A percentile compares a stretch with the other conserved stretches of the same genome.
Conservation (phyloP, 2,888 invertebrate species). For the Leptopilina syphax region DNA sequence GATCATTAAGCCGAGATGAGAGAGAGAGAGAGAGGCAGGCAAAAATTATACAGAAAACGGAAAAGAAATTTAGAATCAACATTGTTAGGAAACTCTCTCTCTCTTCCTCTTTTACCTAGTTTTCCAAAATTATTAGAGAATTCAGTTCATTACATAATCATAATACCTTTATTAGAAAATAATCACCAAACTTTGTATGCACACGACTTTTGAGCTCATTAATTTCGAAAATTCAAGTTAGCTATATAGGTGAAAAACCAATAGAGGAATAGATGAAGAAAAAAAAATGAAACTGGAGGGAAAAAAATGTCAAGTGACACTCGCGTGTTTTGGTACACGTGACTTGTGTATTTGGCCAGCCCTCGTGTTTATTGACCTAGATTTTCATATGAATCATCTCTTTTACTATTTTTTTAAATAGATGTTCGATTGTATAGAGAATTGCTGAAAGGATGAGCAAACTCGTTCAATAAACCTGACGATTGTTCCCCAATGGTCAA, state of each 20-base stretch:
- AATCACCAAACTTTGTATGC: not conserved
- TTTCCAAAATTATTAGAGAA: too few species aligned
- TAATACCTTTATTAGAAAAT: not conserved
- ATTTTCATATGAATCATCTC: constrained; percentile 64
- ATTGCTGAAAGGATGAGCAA: constrained; percentile 49
- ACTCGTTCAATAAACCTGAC: constrained; percentile 59
- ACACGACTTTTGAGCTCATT: not conserved
- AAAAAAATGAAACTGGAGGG: not conserved
- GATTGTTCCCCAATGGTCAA: constrained; percentile 53
- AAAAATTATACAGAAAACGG: not conserved
- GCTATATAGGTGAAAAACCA: not conserved
- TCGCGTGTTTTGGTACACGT: constrained; percentile 1
- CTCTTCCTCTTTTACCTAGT: not conserved
- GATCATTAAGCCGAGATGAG: constrained; percentile 12
- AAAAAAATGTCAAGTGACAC: constrained; percentile 8
- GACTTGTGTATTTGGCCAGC: not conserved
- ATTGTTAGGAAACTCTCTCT: not conserved
- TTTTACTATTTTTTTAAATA: constrained; percentile 51
- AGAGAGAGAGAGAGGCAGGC: too few species aligned
- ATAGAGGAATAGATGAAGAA: not conserved
- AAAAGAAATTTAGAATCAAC: not conserved
- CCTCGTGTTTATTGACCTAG: constrained; percentile 64
- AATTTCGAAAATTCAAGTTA: not conserved
- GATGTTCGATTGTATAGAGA: constrained; percentile 22
- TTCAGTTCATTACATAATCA: too few species aligned